A percentile compares a stretch with the other conserved stretches of the same genome.
These are phyloP conservation scores for Drosophila rufa DNA, from an alignment of 1,140 invertebrate genomes.

Conservation along the genomic window DNA sequence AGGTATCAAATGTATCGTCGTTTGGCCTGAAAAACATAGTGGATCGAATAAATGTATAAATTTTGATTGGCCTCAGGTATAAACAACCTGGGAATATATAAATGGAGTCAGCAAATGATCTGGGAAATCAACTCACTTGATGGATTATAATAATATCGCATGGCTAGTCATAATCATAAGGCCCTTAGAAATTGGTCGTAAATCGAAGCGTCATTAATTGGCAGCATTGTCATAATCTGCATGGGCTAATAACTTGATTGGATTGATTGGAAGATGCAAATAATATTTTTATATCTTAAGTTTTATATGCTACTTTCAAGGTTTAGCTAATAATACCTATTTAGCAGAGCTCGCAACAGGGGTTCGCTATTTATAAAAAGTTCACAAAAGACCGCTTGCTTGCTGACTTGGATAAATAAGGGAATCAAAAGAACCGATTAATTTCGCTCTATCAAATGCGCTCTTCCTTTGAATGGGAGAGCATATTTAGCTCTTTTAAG, in stretches of 20 bases:
- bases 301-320: no score
- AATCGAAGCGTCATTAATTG: conserved; percentile 39
- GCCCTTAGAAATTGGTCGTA: conserved; percentile 32
- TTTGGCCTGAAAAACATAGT: conserved; percentile 46
- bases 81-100: conserved; percentile 32
- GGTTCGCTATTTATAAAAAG: no score
- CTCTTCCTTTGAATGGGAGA: no score
- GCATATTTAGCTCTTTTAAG: no score
- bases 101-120: conserved; percentile 31
- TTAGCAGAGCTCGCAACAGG: no score
- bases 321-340: no score
- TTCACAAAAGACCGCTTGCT: no score
- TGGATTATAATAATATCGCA: conserved; percentile 26
- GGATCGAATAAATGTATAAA: conserved; percentile 53
- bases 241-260: conserved; percentile 19
- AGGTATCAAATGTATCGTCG: conserved; percentile 53
- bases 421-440: no score
- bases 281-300: not conserved
- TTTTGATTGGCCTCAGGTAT: conserved; percentile 26
- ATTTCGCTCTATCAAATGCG: no score
- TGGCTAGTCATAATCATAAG: conserved; percentile 23
- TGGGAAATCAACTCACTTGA: conserved; percentile 35
- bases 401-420: no score
- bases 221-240: conserved; percentile 21
- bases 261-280: conserved; percentile 12